phyloP scores from a whole-genome alignment of 2,888 invertebrate genomes.

The Drosophila phalerata region DNA sequence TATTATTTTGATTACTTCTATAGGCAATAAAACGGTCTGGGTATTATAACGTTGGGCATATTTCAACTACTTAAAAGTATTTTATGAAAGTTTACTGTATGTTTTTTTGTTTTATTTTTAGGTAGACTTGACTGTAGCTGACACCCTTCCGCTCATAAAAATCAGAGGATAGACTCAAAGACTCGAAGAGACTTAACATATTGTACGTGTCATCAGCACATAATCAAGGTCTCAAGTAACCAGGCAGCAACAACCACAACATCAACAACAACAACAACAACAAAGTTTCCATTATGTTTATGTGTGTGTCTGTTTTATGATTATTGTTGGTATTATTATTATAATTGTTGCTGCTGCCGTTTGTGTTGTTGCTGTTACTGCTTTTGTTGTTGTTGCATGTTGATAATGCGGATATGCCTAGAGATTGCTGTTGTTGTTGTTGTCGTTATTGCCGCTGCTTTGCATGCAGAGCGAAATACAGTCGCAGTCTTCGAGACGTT shows the following conservation, averaged over 20 bases:
- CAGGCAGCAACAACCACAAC: slow-evolving; percentile 22
- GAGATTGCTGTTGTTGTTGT: slow-evolving; percentile 1
- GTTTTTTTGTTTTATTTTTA: background rate
- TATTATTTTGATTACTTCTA: too few relatives aligned
- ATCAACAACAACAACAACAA: slow-evolving; percentile 13
- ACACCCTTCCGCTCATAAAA: slow-evolving; percentile 17
- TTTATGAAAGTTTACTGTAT: background rate
- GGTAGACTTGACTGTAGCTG: slow-evolving; percentile 1
- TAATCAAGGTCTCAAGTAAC: slow-evolving; percentile 59
- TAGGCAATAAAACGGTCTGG: too few relatives aligned
- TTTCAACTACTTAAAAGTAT: background rate
- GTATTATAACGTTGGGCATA: background rate
- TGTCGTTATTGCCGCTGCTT: slow-evolving; percentile 33
- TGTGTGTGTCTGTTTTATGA: slow-evolving; percentile 34
- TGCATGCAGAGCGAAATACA: slow-evolving; percentile 52
- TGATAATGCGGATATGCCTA: slow-evolving; percentile 53
- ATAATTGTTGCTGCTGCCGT: slow-evolving; percentile 19
- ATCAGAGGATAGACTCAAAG: slow-evolving; percentile 27
- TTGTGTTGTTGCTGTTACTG: slow-evolving; percentile 8
- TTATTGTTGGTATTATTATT: slow-evolving; percentile 37
- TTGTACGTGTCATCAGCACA: slow-evolving; percentile 69
- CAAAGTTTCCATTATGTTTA: slow-evolving; percentile 36
- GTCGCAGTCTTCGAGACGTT: slow-evolving; percentile 29
- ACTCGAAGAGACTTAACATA: slow-evolving; percentile 31
- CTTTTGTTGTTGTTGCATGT: slow-evolving; percentile 28